Evolutionary conservation across 2,797 vertebrate genomes (phyloP).

Genomic region (Rhincodon typus): DNA sequence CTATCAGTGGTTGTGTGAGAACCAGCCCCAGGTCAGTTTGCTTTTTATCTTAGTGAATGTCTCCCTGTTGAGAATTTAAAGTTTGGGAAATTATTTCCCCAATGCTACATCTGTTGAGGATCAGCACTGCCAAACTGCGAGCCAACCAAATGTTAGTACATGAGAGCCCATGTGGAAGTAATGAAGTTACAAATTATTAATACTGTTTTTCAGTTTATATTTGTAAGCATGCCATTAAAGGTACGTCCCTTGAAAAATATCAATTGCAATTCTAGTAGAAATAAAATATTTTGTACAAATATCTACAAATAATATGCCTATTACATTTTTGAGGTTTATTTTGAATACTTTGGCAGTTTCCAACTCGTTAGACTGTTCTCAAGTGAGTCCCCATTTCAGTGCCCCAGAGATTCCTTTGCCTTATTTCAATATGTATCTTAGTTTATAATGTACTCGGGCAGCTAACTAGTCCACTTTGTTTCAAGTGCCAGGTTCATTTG

Average conservation of each 20-base stretch:
- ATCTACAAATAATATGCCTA: not conserved
- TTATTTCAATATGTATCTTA: not conserved
- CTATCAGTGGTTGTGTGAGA: not conserved
- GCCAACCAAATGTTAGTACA: not conserved
- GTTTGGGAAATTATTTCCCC: not conserved
- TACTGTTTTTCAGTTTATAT: not conserved
- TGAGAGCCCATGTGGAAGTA: not conserved
- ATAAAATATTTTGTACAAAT: not conserved
- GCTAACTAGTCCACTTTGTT: not conserved
- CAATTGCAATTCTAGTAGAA: not conserved
- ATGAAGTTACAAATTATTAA: not conserved
- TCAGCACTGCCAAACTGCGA: not conserved
- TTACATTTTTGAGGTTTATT: not conserved
- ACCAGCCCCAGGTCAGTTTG: not conserved
- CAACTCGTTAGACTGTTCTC: not conserved
- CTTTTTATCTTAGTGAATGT: not conserved
- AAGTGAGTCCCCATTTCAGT: not conserved
- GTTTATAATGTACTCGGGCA: not conserved
- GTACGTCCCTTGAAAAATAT: not conserved
- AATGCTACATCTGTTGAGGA: not conserved
- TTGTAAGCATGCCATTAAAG: not conserved
- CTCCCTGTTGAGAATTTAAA: not conserved
- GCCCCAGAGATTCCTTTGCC: not conserved
- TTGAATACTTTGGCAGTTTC: not conserved
- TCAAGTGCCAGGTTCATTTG: not conserved